phyloP scores from a whole-genome alignment of 2,113 vertebrate genomes.

The Rallus limicola region DNA sequence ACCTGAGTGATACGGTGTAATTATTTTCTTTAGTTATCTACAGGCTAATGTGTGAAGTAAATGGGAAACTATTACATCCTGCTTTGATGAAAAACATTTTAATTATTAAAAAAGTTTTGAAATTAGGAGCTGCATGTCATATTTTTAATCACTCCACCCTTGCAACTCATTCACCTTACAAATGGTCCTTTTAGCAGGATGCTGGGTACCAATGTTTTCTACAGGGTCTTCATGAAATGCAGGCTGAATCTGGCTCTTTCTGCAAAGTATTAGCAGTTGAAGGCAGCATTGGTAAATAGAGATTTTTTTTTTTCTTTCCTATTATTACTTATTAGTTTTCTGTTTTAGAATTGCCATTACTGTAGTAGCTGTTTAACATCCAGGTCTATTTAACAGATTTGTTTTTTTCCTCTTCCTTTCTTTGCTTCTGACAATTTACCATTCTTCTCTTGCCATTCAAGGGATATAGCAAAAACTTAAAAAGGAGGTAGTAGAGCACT shows the following conservation, averaged over 20 bases:
- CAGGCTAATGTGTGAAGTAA: neutral
- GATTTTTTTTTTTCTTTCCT: neutral
- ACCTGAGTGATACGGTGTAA: neutral
- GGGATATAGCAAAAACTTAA: neutral
- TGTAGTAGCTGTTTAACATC: neutral
- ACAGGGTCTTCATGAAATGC: neutral
- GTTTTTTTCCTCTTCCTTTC: neutral
- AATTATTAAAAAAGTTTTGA: neutral
- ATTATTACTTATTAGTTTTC: neutral
- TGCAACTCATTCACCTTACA: neutral
- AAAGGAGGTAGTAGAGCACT: neutral
- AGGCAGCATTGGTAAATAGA: neutral
- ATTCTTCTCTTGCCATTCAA: neutral
- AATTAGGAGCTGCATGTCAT: neutral
- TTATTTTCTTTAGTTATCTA: neutral
- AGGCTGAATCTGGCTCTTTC: neutral
- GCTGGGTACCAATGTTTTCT: neutral
- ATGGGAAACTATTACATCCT: neutral
- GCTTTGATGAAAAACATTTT: neutral
- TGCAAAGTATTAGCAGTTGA: neutral
- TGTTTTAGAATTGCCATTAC: neutral
- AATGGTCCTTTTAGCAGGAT: neutral
- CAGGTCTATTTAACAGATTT: neutral
- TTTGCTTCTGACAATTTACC: neutral
- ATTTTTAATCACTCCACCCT: neutral